Conservation (phyloP, 2,888 invertebrate genomes). For the Drosophila conformis region DNA sequence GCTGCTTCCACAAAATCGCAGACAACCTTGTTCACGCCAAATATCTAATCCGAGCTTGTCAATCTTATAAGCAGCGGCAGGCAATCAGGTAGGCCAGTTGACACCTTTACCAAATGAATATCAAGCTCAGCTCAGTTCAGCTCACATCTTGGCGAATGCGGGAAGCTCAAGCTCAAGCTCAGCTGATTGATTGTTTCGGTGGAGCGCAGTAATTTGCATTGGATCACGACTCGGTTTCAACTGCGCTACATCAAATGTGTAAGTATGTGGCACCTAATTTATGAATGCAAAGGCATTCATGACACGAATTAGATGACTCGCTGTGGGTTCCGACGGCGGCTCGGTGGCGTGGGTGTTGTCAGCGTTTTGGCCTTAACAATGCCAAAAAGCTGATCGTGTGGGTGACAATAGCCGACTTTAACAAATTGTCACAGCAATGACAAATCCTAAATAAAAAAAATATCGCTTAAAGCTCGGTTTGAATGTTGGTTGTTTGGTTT, state of each 20-base stretch:
- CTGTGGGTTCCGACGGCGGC: slow-evolving; percentile 25
- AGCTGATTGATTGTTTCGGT: slow-evolving; percentile 64
- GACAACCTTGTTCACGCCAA: slow-evolving; percentile 58
- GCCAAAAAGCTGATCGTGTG: slow-evolving; percentile 56
- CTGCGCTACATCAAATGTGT: slow-evolving; percentile 52
- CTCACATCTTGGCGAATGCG: slow-evolving; percentile 20
- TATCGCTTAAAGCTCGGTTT: slow-evolving; percentile 47
- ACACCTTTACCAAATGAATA: slow-evolving; percentile 64
- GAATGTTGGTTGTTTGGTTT: slow-evolving; percentile 24
- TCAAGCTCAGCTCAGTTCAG: slow-evolving; percentile 42
- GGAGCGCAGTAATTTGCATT: slow-evolving; percentile 66
- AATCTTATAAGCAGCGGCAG: slow-evolving; percentile 63
- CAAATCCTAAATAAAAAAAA: slow-evolving; percentile 31
- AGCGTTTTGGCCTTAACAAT: slow-evolving; percentile 55
- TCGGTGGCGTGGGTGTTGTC: slow-evolving; percentile 59
- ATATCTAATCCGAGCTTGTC: slow-evolving; percentile 60
- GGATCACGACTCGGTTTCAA: slow-evolving; percentile 64
- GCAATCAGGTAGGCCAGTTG: slow-evolving; percentile 51
- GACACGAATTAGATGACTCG: slow-evolving; percentile 72
- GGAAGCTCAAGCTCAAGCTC: slow-evolving; percentile 16
- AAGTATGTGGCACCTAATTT: slow-evolving; percentile 66
- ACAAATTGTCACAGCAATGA: slow-evolving; percentile 59
- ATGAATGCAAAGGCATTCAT: slow-evolving; percentile 78
- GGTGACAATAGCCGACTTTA: slow-evolving; percentile 47
- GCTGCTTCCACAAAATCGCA: slow-evolving; percentile 36